These are phyloP conservation scores for Epinephelus malabaricus DNA, from an alignment of 2,797 vertebrate species.

Conservation along the genomic window DNA sequence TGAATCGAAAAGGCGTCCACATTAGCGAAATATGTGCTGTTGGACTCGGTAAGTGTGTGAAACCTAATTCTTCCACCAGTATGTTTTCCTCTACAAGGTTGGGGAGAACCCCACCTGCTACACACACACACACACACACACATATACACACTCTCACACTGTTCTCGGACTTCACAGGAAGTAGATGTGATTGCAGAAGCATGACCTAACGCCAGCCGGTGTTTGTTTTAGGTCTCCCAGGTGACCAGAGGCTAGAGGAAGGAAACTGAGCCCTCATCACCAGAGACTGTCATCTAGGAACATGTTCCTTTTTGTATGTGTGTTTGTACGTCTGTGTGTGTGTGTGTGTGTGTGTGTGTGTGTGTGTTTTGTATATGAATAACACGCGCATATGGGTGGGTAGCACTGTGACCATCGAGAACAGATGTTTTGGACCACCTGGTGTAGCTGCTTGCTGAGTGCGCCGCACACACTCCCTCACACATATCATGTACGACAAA, in stretches of 20 bases:
- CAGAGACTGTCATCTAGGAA: constrained; percentile 83
- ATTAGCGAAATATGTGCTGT: constrained; percentile 48
- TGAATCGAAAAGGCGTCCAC: constrained; percentile 31
- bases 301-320: constrained; percentile 75
- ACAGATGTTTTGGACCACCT: constrained; percentile 84
- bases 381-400: constrained; percentile 71
- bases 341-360: constrained; percentile 38
- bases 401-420: constrained; percentile 70
- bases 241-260: constrained; percentile 83
- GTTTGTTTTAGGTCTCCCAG: constrained; percentile 87
- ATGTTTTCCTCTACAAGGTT: constrained; percentile 68
- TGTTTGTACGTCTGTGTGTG: constrained; percentile 62
- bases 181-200: constrained; percentile 85
- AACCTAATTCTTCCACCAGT: constrained; percentile 73
- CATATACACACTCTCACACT: constrained; percentile 46
- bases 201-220: constrained; percentile 86
- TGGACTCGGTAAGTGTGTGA: constrained; percentile 61
- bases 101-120: constrained; percentile 81
- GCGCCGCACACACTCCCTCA: constrained; percentile 53
- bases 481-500: constrained; percentile 42
- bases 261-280: constrained; percentile 82
- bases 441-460: constrained; percentile 64
- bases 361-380: constrained; percentile 61
- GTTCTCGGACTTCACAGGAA: constrained; percentile 82
- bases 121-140: constrained; percentile 66